Conservation (phyloP, 2,113 vertebrate species). For the Narcine bancroftii region DNA sequence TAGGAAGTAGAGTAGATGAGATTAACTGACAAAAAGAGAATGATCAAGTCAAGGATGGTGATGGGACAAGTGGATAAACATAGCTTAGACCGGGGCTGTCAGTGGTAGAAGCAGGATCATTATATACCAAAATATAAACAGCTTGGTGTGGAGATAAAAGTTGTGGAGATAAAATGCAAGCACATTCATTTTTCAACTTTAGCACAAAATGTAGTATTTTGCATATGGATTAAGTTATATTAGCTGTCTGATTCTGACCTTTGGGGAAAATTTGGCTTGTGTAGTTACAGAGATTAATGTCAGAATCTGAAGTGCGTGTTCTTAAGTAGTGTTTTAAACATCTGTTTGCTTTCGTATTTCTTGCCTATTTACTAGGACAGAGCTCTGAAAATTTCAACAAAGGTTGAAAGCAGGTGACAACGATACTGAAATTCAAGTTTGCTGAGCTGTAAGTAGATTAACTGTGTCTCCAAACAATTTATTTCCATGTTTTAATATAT, state of each 20-base stretch:
- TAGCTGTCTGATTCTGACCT: not conserved
- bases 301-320: not conserved
- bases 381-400: slow-evolving; percentile 27
- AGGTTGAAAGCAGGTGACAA: slow-evolving; percentile 28
- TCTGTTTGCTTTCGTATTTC: not conserved
- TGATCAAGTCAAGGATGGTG: too few relatives aligned
- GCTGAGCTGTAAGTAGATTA: slow-evolving; percentile 23
- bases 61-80: too few relatives aligned
- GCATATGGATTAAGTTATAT: not conserved
- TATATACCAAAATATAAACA: too few relatives aligned
- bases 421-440: not conserved
- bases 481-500: not conserved
- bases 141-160: too few relatives aligned
- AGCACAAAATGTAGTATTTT: not conserved
- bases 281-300: not conserved
- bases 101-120: too few relatives aligned
- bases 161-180: too few relatives aligned
- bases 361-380: slow-evolving; percentile 12
- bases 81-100: too few relatives aligned
- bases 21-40: too few relatives aligned
- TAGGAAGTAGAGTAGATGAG: too few relatives aligned
- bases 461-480: not conserved
- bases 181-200: not conserved
- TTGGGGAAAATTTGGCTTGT: not conserved
- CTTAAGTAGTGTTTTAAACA: not conserved